Percentiles rank a stretch among this genome's conserved stretches.
Evolutionary conservation across 1,140 invertebrate species (phyloP).

Genomic region (Samia ricini): DNA sequence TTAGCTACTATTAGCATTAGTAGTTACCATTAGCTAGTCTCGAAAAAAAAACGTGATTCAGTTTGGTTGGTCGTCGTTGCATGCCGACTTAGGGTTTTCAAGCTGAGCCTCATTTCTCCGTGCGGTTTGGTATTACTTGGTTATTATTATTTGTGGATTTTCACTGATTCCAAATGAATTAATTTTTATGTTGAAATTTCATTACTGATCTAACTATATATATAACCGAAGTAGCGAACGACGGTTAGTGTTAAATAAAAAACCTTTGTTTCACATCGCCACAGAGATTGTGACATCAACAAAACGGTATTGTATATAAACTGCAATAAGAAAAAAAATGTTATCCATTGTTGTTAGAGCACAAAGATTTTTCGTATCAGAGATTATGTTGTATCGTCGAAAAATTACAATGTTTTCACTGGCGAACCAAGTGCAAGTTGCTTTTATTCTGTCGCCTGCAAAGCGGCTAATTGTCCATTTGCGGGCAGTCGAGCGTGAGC

Average conservation of each 20-base stretch:
- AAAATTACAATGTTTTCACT: slow-evolving; percentile 47
- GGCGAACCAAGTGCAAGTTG: slow-evolving; percentile 29
- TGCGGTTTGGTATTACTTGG: no score
- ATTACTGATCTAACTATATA: no score
- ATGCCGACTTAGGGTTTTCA: no score
- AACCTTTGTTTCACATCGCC: not conserved
- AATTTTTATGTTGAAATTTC: no score
- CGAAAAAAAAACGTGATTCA: no score
- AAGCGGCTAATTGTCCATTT: slow-evolving; percentile 67
- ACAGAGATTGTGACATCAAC: not conserved
- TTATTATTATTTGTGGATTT: no score
- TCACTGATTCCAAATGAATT: no score
- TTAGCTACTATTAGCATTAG: no score
- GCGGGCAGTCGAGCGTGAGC: slow-evolving; percentile 55
- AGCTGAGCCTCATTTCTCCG: no score
- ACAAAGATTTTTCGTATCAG: not conserved
- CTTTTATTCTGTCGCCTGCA: slow-evolving; percentile 40
- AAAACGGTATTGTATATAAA: not conserved
- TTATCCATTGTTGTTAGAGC: not conserved
- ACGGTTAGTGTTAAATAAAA: not conserved
- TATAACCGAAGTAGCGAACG: no score
- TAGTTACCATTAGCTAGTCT: no score
- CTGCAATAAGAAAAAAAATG: not conserved
- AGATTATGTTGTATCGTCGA: slow-evolving; percentile 13
- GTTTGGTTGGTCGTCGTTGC: no score